Evolutionary conservation across 2,888 invertebrate species (phyloP).

Genomic region (Tryphoninae sp.): DNA sequence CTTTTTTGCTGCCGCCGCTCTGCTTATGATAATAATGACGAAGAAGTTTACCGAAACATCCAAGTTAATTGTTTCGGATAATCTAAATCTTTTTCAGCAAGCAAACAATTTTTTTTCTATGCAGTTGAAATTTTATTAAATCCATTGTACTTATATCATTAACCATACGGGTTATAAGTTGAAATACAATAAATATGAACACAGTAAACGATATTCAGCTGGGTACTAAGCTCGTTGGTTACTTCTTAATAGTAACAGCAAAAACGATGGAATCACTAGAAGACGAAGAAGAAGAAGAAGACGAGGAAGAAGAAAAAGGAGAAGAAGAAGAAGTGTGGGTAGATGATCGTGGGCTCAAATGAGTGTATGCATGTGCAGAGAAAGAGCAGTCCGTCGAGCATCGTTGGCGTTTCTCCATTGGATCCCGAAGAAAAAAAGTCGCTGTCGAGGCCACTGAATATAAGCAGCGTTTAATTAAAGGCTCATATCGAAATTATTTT

Average conservation of each 20-base stretch:
- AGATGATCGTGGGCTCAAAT: constrained; percentile 52
- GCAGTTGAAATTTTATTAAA: background rate
- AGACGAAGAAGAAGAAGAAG: constrained; percentile 4
- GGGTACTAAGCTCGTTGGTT: constrained; percentile 8
- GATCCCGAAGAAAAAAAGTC: constrained; percentile 41
- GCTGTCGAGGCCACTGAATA: constrained; percentile 53
- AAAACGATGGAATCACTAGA: constrained; percentile 2
- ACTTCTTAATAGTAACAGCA: background rate
- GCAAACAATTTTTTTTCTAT: background rate
- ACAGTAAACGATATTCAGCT: constrained; percentile 43
- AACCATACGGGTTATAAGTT: background rate
- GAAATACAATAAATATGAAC: constrained; percentile 40
- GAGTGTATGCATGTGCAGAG: constrained; percentile 22
- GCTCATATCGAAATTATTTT: background rate
- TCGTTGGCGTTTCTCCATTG: constrained; percentile 32
- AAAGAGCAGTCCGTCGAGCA: constrained; percentile 35
- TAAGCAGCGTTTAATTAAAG: background rate
- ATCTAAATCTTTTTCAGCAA: background rate
- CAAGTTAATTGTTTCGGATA: background rate
- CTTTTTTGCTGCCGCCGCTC: no score
- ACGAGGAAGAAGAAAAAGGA: background rate
- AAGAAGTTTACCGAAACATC: background rate
- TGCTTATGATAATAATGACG: no score
- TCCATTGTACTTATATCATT: background rate
- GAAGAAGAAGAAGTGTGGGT: constrained; percentile 41